A percentile compares a stretch with the other conserved stretches of the same genome.
Conservation (phyloP, 1,140 invertebrate species). For the Ceratitis capitata region DNA sequence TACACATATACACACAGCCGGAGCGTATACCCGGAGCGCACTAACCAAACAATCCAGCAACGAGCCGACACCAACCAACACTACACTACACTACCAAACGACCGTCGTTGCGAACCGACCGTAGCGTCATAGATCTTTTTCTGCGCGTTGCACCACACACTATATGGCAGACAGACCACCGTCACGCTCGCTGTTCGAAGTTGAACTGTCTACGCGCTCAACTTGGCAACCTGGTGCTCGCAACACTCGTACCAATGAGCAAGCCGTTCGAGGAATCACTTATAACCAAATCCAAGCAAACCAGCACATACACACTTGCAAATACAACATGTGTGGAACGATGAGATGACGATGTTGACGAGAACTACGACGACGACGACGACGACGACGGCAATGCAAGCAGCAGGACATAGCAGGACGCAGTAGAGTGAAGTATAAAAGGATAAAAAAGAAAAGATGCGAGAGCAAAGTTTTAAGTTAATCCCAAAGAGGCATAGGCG, state of each 20-base stretch:
- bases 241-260: conserved; percentile 13
- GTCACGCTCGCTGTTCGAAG: conserved; percentile 31
- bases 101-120: not conserved
- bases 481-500: not conserved
- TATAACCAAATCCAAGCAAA: conserved; percentile 9
- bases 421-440: too few relatives aligned
- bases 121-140: conserved; percentile 30
- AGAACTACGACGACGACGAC: not conserved
- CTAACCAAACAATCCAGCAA: not conserved
- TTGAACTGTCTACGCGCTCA: conserved; percentile 22
- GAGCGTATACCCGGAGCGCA: not conserved
- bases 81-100: not conserved
- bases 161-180: not conserved
- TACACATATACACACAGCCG: not conserved
- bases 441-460: not conserved
- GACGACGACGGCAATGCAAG: not conserved
- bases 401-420: not conserved
- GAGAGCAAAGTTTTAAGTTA: not conserved
- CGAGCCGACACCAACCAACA: not conserved
- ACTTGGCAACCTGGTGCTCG: conserved; percentile 2
- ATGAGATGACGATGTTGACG: not conserved
- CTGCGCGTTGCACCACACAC: not conserved
- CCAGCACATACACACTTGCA: too few relatives aligned
- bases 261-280: conserved; percentile 15
- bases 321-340: too few relatives aligned